A percentile compares a stretch with the other conserved stretches of the same genome.
Evolutionary conservation across 2,113 vertebrate genomes (phyloP).

Genomic region (Gymnogyps californianus): DNA sequence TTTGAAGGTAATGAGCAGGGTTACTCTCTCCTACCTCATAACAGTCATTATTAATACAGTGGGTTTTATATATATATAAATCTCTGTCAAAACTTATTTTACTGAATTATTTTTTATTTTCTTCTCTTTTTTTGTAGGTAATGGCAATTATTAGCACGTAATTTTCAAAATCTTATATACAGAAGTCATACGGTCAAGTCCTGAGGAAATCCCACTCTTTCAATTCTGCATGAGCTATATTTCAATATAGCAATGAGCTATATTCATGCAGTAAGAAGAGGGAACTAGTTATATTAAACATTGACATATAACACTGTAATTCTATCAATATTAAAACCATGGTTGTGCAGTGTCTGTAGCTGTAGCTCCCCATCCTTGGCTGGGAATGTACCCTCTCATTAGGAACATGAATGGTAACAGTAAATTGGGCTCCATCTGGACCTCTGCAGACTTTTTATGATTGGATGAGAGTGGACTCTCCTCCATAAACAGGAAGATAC

Average conservation of each 20-base stretch:
- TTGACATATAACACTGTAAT: neutral
- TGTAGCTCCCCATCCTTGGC: neutral
- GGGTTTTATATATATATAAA: neutral
- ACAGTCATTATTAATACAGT: neutral
- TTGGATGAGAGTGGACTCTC: neutral
- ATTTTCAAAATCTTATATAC: neutral
- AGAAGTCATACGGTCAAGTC: accelerated
- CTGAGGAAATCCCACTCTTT: neutral
- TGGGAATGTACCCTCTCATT: neutral
- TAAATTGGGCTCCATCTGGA: neutral
- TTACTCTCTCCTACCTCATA: neutral
- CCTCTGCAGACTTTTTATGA: neutral
- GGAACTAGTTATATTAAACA: neutral
- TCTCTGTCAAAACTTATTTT: neutral
- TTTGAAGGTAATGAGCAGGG: neutral
- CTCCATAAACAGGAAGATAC: neutral
- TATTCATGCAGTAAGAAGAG: neutral
- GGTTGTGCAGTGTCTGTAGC: neutral
- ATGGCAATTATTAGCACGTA: neutral
- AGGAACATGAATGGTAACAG: neutral
- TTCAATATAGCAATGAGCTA: neutral
- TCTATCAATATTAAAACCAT: neutral
- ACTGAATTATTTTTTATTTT: neutral
- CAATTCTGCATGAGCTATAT: no score
- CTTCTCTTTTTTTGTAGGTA: neutral